phyloP scores from a whole-genome alignment of 1,140 invertebrate genomes.

The Paralvinella palmiformis region DNA sequence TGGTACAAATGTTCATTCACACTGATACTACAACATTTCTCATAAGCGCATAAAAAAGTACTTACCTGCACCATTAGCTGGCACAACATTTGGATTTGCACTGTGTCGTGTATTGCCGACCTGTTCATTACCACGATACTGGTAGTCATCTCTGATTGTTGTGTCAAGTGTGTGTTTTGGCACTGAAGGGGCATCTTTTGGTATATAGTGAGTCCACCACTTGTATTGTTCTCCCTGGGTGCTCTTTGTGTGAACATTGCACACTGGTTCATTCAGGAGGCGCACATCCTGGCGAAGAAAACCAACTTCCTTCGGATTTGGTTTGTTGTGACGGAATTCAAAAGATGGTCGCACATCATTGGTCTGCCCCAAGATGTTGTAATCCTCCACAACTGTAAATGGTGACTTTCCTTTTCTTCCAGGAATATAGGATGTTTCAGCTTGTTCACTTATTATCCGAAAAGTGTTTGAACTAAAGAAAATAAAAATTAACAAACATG shows the following conservation, averaged over 20 bases:
- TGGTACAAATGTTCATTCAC: no score
- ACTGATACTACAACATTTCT: no score
- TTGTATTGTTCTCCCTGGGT: conserved; percentile 26
- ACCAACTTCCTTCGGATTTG: conserved; percentile 32
- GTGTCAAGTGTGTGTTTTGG: conserved; percentile 8
- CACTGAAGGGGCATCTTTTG: neutral
- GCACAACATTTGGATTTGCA: conserved; percentile 32
- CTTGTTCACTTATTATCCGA: neutral
- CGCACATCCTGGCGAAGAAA: conserved; percentile 39
- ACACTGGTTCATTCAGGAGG: conserved; percentile 42
- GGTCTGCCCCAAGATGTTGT: neutral
- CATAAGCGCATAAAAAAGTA: no score
- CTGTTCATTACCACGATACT: conserved; percentile 15
- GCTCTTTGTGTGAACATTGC: conserved; percentile 33
- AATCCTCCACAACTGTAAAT: neutral
- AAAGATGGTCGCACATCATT: no score
- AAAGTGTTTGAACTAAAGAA: neutral
- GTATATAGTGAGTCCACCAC: neutral
- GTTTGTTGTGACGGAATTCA: conserved; percentile 38
- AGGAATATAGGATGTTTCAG: neutral
- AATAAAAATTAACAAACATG: neutral
- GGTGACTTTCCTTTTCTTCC: neutral
- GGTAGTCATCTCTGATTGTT: conserved; percentile 7
- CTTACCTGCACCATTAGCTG: conserved; percentile 35
- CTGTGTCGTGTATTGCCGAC: conserved; percentile 29